Percentiles rank a stretch among this genome's conserved stretches.
These are phyloP conservation scores for Uloborus plumipes DNA, from an alignment of 2,888 invertebrate genomes.

Conservation along the genomic window DNA sequence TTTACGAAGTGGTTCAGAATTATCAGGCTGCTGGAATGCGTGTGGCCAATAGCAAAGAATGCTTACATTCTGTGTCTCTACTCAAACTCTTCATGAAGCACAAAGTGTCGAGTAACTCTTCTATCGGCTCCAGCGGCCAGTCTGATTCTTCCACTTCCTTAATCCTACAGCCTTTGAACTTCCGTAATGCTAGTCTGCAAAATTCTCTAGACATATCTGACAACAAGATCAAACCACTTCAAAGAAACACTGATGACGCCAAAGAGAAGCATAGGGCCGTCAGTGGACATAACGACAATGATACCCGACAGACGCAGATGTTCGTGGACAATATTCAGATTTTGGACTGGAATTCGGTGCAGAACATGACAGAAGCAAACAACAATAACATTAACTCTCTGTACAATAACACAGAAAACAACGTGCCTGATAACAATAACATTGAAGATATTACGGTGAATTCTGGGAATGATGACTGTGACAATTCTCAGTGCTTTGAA, in stretches of 20 bases:
- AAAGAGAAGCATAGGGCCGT: conserved; percentile 29
- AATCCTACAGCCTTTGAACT: conserved; percentile 48
- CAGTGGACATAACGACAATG: conserved; percentile 39
- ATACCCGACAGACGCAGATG: conserved; percentile 35
- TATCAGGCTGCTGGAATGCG: conserved; percentile 67
- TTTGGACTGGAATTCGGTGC: conserved; percentile 47
- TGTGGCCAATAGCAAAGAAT: conserved; percentile 52
- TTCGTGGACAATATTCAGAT: conserved; percentile 48
- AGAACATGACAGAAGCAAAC: conserved; percentile 53
- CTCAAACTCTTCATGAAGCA: conserved; percentile 66
- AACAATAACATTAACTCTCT: conserved; percentile 62
- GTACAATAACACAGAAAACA: conserved; percentile 39
- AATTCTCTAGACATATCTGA: conserved; percentile 49
- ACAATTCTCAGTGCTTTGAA: conserved; percentile 66
- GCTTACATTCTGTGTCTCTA: conserved; percentile 62
- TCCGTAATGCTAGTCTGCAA: conserved; percentile 47
- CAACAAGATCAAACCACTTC: conserved; percentile 51
- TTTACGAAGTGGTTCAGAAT: conserved; percentile 69
- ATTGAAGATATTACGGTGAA: conserved; percentile 26
- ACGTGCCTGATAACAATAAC: conserved; percentile 43
- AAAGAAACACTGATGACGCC: conserved; percentile 42
- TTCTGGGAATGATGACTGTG: conserved; percentile 56
- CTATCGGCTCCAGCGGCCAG: conserved; percentile 51
- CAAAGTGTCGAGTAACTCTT: conserved; percentile 67
- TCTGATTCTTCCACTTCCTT: conserved; percentile 62